Base-by-base conservation (phyloP, 1,140 invertebrate species). In the Heliconius melpomene region DNA sequence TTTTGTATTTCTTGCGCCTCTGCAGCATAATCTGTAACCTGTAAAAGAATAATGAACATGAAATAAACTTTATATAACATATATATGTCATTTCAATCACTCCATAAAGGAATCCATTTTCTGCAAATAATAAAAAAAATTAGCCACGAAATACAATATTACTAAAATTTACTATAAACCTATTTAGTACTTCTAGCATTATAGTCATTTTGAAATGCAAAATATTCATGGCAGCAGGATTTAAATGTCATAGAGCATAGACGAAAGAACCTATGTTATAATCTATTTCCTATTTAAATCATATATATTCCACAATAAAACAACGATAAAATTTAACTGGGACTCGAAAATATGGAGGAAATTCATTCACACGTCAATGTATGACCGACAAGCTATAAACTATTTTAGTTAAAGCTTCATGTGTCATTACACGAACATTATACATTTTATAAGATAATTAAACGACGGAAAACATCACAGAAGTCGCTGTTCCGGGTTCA, bases 1-100 rank as follows among this genome's bases (percentile, higher is more conserved):
- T 99, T 95, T 99, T 99, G 94, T 99, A 99, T 85, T 98, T 97
- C 92, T 99, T 99, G 81, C 98, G 96, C 84, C 99, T 96, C 93
- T 99, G 99, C 80, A 99, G 94, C 95, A 99, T 97, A 82, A 99
- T 96, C 86, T 98, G 96, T 74, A 99, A 96, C 91, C 98, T 96
- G 89, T 13, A 93, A 92, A 13, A 70, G 72, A 72, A 46, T 38
- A 52, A 66, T 29, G 1, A n/a, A 72, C 18, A 50, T 74, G 13
- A 54, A 66, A 66, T 29, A 66, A 66, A 26, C 23, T 3, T 7
- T 23, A 57, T n/a, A 11, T 57, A 7, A 57, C 2, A 57, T 57
- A 57, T 40, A 40, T 40, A 9, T 13, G 11, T 40, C 40, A 40
- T 40, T 40, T 40, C 40, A 13, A 40, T 3, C 11, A 13, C 40